phyloP scores from a whole-genome alignment of 2,113 vertebrate genomes.

The Dromaius novaehollandiae region DNA sequence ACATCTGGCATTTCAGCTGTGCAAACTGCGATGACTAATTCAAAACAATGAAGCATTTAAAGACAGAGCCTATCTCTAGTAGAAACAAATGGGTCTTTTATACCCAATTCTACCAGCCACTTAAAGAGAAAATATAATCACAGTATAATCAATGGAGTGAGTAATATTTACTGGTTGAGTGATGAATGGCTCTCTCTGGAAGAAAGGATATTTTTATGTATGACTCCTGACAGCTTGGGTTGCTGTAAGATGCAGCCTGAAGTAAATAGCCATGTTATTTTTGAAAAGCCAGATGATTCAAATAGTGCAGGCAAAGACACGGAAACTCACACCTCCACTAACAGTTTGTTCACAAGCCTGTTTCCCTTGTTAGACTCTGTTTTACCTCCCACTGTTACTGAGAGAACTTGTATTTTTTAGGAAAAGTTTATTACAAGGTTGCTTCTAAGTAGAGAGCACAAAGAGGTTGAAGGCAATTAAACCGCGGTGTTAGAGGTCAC shows the following conservation, averaged over 20 bases:
- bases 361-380: background rate
- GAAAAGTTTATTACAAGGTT: background rate
- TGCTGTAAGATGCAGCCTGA: conserved; percentile 35
- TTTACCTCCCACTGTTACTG: background rate
- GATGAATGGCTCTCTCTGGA: conserved; percentile 41
- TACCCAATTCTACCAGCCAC: conserved; percentile 64
- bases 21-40: conserved; percentile 57
- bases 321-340: background rate
- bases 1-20: conserved; percentile 20
- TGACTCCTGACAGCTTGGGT: conserved; percentile 61
- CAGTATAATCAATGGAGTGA: conserved; percentile 62
- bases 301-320: background rate
- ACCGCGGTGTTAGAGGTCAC: background rate
- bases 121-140: conserved; percentile 76
- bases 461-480: background rate
- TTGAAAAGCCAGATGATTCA: conserved; percentile 32
- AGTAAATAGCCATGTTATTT: conserved; percentile 66
- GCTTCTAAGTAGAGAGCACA: background rate
- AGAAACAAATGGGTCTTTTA: conserved; percentile 66
- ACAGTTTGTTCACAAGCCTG: background rate
- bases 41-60: conserved; percentile 64
- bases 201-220: conserved; percentile 61
- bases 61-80: conserved; percentile 50
- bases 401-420: conserved; percentile 3
- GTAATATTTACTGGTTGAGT: conserved; percentile 70